Evolutionary conservation across 2,888 invertebrate species (phyloP), one percentile per base, ranked within the genome.

Genomic region (Corbicula japonica): DNA sequence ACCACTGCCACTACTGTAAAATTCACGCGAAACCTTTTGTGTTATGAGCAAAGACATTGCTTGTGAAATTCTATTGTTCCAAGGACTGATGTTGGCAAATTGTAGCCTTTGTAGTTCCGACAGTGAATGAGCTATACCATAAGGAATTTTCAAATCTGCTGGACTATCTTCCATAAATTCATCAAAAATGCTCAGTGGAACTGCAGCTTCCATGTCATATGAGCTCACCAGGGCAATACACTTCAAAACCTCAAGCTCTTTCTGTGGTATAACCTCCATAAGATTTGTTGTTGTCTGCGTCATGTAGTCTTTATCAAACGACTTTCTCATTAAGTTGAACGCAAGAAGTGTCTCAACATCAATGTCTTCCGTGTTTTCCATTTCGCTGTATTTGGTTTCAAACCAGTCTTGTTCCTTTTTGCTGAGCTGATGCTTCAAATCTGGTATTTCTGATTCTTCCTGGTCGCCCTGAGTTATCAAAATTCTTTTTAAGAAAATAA

Each of bases 321-420:
- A 48, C 5, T 71, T 35, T 35, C 76, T 46, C 76, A 76, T 76
- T 5, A 76, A 70, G 52, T 76, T 76, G 32, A 76, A 76, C 30
- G 76, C 56, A 28, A 76, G 70, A 1, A 76, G 52, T 41, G 76
- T 76, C 34, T 60, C 23, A 12, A 76, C 66, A 34, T 69, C 62
- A 23, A 71, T 54, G 4, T 50, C 44, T 21, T 34, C 50, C 21
- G n/a, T 65, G 10, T 56, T 23, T 58, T 76, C 76, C 2, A 76
- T 23, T 32, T 71, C 60, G 6, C 50, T 52, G 34, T 71, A 76
- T 30, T 76, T 76, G 10, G 48, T 48, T n/a, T 76, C 71, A 60
- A 76, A 76, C 70, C 76, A 76, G 15, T n/a, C 8, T 21, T 58
- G 26, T 60, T 76, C n/a, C n/a, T n/a, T n/a, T n/a, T n/a, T n/a